Base-by-base conservation (phyloP, 2,113 vertebrate species). In the Anolis sagrei region DNA sequence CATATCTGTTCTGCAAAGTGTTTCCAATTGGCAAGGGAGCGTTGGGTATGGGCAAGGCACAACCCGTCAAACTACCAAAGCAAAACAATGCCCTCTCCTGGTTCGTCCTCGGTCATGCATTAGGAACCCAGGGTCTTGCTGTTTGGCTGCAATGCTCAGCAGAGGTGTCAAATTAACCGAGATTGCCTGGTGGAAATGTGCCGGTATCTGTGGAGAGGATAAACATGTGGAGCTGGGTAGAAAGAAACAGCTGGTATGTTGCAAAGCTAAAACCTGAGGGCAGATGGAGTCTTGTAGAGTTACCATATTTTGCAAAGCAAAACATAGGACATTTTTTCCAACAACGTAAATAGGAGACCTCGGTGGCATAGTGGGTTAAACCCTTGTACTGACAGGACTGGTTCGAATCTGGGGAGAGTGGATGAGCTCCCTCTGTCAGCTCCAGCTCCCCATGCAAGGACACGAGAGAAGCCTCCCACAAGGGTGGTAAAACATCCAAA, bases 61-160 rank as follows among this genome's bases (percentile, higher is more conserved):
- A 10, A 68, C 36, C 8, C 19, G 1, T 19, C 81, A 23, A 4
- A 19, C 2, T 48, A 1, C 16, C 36, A n/a, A 84, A 27, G 81
- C 1, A 34, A 69, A 51, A 69, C 34, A 70, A 16, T 23, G 83
- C 90, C 91, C 90, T 84, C 92, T 90, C 86, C 86, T 73, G 88
- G 84, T 82, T 81, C 80, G 39, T 66, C 10, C 23, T 62, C 76
- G 49, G 66, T 0, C 13, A n/a, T 72, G 83, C 66, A 1, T 0
- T 0, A 0, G 77, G 0, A 32, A 1, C 34, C 32, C 54, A 25
- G 1, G 0, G 10, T 39, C n/a, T 66, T 77, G 23, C 18, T 5
- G 36, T 48, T 77, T 70, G 76, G 16, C 10, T 8, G 32, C 48
- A 14, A 36, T 4, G 23, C 32, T 29, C 29, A 49, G 36, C 34